These are phyloP conservation scores for Pardalotus punctatus DNA, from an alignment of 2,113 vertebrate genomes.

Conservation along the genomic window DNA sequence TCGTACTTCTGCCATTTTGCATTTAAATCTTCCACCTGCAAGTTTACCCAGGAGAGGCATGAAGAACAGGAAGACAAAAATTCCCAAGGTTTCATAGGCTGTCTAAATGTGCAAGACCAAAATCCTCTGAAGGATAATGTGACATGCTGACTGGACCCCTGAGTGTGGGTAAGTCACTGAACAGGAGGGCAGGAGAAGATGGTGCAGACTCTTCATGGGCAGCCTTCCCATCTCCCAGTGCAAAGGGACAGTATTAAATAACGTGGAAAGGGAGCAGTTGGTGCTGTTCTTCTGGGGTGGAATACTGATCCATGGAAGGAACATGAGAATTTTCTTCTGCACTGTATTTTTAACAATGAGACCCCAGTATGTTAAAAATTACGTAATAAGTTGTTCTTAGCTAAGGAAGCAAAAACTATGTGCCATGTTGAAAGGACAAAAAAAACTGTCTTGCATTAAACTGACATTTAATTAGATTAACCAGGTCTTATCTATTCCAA, in stretches of 20 bases:
- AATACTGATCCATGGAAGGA: neutral
- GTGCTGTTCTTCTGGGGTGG: neutral
- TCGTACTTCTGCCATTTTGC: constrained; percentile 94
- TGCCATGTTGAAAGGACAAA: neutral
- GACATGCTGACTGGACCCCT: fast-evolving
- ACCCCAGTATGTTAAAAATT: neutral
- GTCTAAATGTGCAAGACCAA: neutral
- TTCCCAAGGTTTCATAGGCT: neutral
- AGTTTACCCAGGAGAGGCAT: neutral
- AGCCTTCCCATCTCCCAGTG: neutral
- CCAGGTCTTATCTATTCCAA: neutral
- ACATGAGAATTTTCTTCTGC: neutral
- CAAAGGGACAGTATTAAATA: neutral
- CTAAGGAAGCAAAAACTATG: neutral
- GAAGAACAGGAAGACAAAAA: neutral
- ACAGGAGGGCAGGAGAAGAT: neutral
- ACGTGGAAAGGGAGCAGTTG: neutral
- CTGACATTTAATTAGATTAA: neutral
- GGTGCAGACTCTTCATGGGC: neutral
- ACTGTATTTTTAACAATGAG: neutral
- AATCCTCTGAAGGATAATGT: neutral
- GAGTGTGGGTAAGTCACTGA: neutral
- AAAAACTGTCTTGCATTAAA: neutral
- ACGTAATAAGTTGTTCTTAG: neutral
- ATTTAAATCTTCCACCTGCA: constrained; percentile 91